Percentiles rank a stretch among this genome's conserved stretches.
Conservation (phyloP, 92 coral and sea anemone genomes). For the Porites cylindrica region DNA sequence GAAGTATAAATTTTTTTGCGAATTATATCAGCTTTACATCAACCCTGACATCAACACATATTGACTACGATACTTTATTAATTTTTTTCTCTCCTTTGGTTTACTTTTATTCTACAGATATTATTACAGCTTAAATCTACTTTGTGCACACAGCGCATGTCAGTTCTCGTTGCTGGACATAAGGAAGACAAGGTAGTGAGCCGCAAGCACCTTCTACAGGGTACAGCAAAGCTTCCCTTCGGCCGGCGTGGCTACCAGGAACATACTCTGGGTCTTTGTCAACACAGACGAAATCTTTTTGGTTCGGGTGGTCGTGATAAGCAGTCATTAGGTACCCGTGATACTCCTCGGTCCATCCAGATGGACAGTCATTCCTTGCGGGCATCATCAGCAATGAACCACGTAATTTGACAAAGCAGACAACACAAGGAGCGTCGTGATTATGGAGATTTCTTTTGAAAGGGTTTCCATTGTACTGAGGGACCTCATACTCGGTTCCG, state of each 20-base stretch:
- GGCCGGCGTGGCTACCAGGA: constrained; percentile 26
- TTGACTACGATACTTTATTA: too few relatives aligned
- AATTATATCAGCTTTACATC: too few relatives aligned
- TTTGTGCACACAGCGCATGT: constrained; percentile 84
- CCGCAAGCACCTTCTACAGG: neutral
- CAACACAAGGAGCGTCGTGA: constrained; percentile 2
- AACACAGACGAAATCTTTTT: constrained; percentile 66
- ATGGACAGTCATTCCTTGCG: constrained; percentile 73
- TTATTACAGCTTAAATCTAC: too few relatives aligned
- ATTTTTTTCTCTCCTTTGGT: too few relatives aligned
- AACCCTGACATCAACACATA: too few relatives aligned
- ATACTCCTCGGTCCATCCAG: constrained; percentile 81
- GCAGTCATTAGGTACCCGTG: constrained; percentile 80
- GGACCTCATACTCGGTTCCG: constrained; percentile 68
- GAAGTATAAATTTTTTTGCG: too few relatives aligned
- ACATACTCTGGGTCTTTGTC: constrained; percentile 66
- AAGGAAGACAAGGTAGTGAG: neutral
- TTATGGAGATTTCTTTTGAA: neutral
- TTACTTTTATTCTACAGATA: too few relatives aligned
- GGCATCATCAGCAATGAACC: constrained; percentile 74
- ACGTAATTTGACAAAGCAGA: constrained; percentile 69
- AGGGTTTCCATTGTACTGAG: neutral
- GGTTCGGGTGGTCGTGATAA: constrained; percentile 43
- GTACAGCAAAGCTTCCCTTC: neutral
- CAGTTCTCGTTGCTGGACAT: constrained; percentile 42